phyloP scores from a whole-genome alignment of 2,797 vertebrate genomes.

The Siniperca obscura region DNA sequence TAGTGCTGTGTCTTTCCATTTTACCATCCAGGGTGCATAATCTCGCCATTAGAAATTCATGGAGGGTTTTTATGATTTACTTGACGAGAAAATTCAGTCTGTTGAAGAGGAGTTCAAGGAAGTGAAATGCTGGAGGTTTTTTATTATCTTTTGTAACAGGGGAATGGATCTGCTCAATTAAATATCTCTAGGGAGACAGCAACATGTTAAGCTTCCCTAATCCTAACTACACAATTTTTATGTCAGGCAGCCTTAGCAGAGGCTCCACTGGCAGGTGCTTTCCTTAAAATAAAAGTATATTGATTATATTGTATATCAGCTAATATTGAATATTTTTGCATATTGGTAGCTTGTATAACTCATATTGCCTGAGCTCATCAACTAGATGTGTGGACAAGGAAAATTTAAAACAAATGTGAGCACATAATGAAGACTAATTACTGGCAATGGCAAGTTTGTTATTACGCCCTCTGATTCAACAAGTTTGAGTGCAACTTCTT shows the following conservation, averaged over 20 bases:
- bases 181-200: slow-evolving; percentile 31
- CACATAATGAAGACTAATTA: slow-evolving; percentile 46
- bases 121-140: slow-evolving; percentile 13
- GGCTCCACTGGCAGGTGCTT: neutral
- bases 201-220: slow-evolving; percentile 42
- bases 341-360: neutral
- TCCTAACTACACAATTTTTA: slow-evolving; percentile 24
- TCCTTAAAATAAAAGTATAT: slow-evolving; percentile 7
- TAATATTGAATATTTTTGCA: neutral
- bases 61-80: slow-evolving; percentile 25
- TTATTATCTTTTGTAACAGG: slow-evolving; percentile 22
- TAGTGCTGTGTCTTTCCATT: neutral
- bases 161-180: slow-evolving; percentile 31
- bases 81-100: neutral
- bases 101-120: slow-evolving; percentile 15
- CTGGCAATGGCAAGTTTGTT: neutral
- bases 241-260: slow-evolving; percentile 20
- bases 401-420: slow-evolving; percentile 33
- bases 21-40: slow-evolving; percentile 18
- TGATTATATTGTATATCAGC: neutral
- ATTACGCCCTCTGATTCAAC: neutral
- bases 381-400: neutral
- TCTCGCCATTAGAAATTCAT: slow-evolving; percentile 25
- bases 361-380: neutral
- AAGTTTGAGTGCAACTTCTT: neutral